Percentiles rank a stretch among this genome's conserved stretches.
phyloP scores from a whole-genome alignment of 2,797 vertebrate species.

The Natrix natrix region DNA sequence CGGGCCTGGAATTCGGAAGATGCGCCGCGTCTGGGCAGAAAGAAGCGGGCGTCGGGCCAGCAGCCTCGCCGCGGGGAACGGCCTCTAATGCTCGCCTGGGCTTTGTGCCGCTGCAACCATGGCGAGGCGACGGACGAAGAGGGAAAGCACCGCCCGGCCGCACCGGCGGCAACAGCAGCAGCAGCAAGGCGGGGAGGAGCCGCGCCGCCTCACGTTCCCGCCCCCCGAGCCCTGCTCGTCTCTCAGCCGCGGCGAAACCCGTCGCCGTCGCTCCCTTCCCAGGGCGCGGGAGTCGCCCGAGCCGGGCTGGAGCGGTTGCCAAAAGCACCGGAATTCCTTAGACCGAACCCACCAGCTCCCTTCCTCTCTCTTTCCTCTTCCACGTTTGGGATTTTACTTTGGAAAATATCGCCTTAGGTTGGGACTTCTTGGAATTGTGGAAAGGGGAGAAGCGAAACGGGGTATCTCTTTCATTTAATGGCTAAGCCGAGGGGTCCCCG shows the following conservation, averaged over 20 bases:
- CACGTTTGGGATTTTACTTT: background rate
- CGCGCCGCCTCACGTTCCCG: background rate
- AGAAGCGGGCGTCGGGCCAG: background rate
- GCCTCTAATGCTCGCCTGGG: conserved; percentile 59
- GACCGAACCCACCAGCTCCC: accelerated
- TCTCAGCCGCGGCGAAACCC: background rate
- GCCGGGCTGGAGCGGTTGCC: background rate
- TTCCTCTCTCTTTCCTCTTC: too few relatives aligned
- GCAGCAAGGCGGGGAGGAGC: background rate
- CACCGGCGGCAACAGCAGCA: background rate
- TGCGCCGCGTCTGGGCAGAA: background rate
- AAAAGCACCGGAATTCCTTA: background rate
- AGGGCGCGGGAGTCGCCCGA: background rate
- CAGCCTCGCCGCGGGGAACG: conserved; percentile 58
- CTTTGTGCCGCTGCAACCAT: conserved; percentile 65
- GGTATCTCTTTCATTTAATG: too few relatives aligned
- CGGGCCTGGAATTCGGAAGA: conserved; percentile 6
- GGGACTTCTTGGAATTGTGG: background rate
- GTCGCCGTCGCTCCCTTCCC: background rate
- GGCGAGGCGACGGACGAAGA: conserved; percentile 48
- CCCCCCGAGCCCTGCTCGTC: background rate
- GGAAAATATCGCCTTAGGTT: background rate
- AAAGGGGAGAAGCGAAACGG: background rate
- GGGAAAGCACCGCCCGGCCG: conserved; percentile 25
- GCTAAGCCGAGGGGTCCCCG: too few relatives aligned